Evolutionary conservation across 1,140 invertebrate genomes (phyloP).

Genomic region (Aphelinus certus): DNA sequence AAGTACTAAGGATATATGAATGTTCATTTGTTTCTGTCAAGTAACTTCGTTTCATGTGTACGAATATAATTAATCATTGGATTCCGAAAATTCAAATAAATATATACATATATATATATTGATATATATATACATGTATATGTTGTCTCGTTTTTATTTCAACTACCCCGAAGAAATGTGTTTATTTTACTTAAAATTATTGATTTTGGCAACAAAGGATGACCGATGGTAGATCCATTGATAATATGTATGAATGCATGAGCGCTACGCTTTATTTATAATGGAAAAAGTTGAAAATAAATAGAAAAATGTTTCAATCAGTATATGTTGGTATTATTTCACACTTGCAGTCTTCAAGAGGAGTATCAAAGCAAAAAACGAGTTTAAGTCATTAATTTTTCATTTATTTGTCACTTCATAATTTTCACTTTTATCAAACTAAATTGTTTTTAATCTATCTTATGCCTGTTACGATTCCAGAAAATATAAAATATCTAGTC

Average conservation of each 20-base stretch:
- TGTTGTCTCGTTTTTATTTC: slow-evolving; percentile 27
- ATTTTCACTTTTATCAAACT: slow-evolving; percentile 32
- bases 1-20: too few species aligned
- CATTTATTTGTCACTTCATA: slow-evolving; percentile 17
- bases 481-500: slow-evolving; percentile 32
- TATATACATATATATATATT: too few species aligned
- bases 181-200: slow-evolving; percentile 37
- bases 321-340: slow-evolving; percentile 22
- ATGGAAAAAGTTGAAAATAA: slow-evolving; percentile 53
- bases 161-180: slow-evolving; percentile 21
- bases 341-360: background rate
- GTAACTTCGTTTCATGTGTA: too few species aligned
- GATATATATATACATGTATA: too few species aligned
- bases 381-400: slow-evolving; percentile 26
- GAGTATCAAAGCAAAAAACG: slow-evolving; percentile 48
- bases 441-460: slow-evolving; percentile 1
- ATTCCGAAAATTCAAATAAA: too few species aligned
- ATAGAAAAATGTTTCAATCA: slow-evolving; percentile 46
- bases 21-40: too few species aligned
- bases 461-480: slow-evolving; percentile 5
- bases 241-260: slow-evolving; percentile 61
- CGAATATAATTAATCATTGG: too few species aligned
- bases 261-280: slow-evolving; percentile 65
- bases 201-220: slow-evolving; percentile 47
- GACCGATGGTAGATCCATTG: slow-evolving; percentile 56